Evolutionary conservation across 2,888 invertebrate genomes (phyloP), one percentile per base, ranked within the genome.

Genomic region (Halictus quadricinctus): DNA sequence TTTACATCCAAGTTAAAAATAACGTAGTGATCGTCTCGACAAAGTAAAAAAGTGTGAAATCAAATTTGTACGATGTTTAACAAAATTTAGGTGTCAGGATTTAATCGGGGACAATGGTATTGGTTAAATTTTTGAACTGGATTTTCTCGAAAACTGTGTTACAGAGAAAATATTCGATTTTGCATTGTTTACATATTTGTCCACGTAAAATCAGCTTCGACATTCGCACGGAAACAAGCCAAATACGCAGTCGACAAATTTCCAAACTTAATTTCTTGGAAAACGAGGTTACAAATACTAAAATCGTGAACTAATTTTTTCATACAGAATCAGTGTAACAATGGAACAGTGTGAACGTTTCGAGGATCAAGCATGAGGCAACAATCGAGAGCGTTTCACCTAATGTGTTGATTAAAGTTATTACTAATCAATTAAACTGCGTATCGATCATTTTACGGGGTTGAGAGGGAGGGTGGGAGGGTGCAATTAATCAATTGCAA

Each of bases 401-500:
- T 54, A n/a, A 54, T n/a, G 21, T 21, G n/a, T 54, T n/a, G n/a
- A 54, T 54, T n/a, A 54, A 54, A 54, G n/a, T 58, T 58, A 29
- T 25, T 7, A 13, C 36, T 0, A 18, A 60, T 81, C 25, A 66
- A 46, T 72, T 43, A 2, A 43, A 43, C n/a, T 43, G 2, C 21
- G 15, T 64, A 15, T 29, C 58, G 58, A 58, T 58, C n/a, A 58
- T 58, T 58, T 58, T n/a, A n/a, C n/a, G 0, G 29, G 2, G 8
- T 25, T 60, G 18, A 18, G 29, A 7, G 29, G 8, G n/a, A 7
- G 43, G 43, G 6, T 2, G 5, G 36, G 36, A 36, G 36, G 36
- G 36, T 36, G 12, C n/a, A 7, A 43, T 43, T 70, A 46, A 70
- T 80, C 66, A n/a, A 72, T 60, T 54, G 41, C 54, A 54, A 77